These are phyloP conservation scores for Cynopterus brachyotis DNA, from an alignment of 2,113 vertebrate species.

Conservation along the genomic window DNA sequence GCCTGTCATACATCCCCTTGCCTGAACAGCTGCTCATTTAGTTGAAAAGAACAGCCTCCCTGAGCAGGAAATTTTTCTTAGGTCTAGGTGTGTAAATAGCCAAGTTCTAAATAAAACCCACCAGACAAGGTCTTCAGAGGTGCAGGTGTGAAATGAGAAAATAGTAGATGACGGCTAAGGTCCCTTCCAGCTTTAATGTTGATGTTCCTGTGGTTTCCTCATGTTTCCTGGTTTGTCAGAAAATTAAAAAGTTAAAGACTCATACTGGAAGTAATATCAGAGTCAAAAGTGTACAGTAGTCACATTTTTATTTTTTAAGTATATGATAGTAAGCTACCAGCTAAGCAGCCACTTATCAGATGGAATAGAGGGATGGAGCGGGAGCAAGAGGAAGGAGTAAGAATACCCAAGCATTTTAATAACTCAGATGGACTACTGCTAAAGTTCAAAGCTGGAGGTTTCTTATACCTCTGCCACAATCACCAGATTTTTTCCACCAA, in stretches of 20 bases:
- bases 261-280: neutral
- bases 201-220: neutral
- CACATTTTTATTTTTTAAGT: neutral
- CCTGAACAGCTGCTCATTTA: neutral
- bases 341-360: neutral
- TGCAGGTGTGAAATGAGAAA: neutral
- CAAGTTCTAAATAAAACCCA: neutral
- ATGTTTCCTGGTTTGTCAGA: neutral
- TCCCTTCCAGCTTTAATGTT: neutral
- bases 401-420: neutral
- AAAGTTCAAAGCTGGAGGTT: neutral
- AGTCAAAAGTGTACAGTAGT: neutral
- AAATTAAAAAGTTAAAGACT: neutral
- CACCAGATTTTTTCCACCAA: neutral
- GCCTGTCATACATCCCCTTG: neutral
- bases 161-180: neutral
- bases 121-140: neutral
- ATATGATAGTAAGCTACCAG: neutral
- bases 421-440: neutral
- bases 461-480: neutral
- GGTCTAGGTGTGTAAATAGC: neutral
- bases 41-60: neutral
- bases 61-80: neutral
- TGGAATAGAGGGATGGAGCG: neutral
- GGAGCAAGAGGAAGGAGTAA: neutral